A percentile compares a stretch with the other conserved stretches of the same genome.
Conservation (phyloP, 2,888 invertebrate genomes). For the Stenodema calcarata region DNA sequence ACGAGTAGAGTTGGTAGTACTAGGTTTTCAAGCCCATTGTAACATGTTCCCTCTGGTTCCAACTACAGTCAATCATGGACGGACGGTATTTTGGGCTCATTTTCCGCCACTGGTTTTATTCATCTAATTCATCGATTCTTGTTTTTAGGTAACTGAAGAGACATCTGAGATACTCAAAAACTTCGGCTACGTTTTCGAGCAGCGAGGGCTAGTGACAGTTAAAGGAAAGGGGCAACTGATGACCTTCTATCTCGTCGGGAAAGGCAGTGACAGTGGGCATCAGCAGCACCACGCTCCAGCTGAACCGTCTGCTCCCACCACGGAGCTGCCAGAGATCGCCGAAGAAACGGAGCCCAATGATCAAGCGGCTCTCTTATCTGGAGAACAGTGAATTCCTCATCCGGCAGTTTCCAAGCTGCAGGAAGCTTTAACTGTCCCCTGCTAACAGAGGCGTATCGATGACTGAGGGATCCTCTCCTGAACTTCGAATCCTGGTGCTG, state of each 20-base stretch:
- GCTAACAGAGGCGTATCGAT: neutral
- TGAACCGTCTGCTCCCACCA: constrained; percentile 13
- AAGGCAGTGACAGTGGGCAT: constrained; percentile 54
- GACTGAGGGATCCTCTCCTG: neutral
- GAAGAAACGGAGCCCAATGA: constrained; percentile 49
- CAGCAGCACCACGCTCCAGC: constrained; percentile 1
- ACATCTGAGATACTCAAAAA: constrained; percentile 86
- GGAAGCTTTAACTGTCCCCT: neutral
- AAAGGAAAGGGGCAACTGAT: constrained; percentile 97
- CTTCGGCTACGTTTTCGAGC: constrained; percentile 92
- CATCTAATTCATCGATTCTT: neutral
- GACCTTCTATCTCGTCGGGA: constrained; percentile 85
- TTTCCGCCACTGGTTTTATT: neutral
- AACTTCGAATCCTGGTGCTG: neutral
- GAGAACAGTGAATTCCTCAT: constrained; percentile 17
- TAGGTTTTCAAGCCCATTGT: too few relatives aligned
- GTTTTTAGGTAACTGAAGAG: constrained; percentile 87
- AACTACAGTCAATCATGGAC: too few relatives aligned
- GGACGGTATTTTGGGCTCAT: too few relatives aligned
- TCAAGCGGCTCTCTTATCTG: constrained; percentile 43
- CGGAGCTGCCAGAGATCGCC: constrained; percentile 45
- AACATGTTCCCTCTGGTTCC: too few relatives aligned
- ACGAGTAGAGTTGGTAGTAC: too few relatives aligned
- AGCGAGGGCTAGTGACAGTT: constrained; percentile 91
- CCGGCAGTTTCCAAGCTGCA: neutral